Conservation (phyloP, 2,888 invertebrate species). For the Patella pellucida region DNA sequence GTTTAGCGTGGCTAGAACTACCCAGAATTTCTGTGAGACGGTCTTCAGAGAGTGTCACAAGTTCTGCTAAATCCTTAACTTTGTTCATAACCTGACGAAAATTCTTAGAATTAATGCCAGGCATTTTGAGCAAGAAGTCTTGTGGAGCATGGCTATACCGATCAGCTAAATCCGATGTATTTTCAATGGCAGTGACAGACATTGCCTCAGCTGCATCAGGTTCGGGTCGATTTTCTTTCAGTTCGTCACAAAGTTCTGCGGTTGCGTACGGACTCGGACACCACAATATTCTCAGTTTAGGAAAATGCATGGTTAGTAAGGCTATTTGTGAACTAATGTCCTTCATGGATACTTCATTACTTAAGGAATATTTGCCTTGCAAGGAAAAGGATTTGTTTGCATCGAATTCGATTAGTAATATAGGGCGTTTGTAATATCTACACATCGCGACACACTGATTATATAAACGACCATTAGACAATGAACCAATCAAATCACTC, state of each 20-base stretch:
- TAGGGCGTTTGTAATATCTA: slow-evolving; percentile 72
- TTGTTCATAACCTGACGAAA: slow-evolving; percentile 82
- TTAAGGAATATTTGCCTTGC: slow-evolving; percentile 83
- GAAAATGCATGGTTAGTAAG: slow-evolving; percentile 94
- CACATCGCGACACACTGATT: slow-evolving; percentile 96
- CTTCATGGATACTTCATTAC: slow-evolving; percentile 80
- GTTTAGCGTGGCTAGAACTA: slow-evolving; percentile 72
- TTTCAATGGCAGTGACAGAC: slow-evolving; percentile 79
- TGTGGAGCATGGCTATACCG: slow-evolving; percentile 78
- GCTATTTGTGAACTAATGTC: slow-evolving; percentile 90
- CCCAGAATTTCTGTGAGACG: slow-evolving; percentile 81
- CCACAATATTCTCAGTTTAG: slow-evolving; percentile 93
- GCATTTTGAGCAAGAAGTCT: slow-evolving; percentile 87
- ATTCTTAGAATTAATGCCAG: slow-evolving; percentile 91
- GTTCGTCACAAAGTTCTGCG: slow-evolving; percentile 93
- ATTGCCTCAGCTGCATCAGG: slow-evolving; percentile 83
- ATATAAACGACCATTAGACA: slow-evolving; percentile 94
- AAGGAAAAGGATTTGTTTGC: slow-evolving; percentile 90
- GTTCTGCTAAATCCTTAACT: slow-evolving; percentile 78
- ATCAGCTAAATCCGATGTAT: slow-evolving; percentile 72
- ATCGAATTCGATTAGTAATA: slow-evolving; percentile 95
- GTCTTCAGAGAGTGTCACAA: slow-evolving; percentile 74
- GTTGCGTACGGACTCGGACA: slow-evolving; percentile 96
- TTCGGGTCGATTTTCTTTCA: slow-evolving; percentile 86
- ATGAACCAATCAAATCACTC: slow-evolving; percentile 94